These are phyloP conservation scores for Hymenopus coronatus DNA, from an alignment of 2,888 invertebrate species.

Conservation along the genomic window DNA sequence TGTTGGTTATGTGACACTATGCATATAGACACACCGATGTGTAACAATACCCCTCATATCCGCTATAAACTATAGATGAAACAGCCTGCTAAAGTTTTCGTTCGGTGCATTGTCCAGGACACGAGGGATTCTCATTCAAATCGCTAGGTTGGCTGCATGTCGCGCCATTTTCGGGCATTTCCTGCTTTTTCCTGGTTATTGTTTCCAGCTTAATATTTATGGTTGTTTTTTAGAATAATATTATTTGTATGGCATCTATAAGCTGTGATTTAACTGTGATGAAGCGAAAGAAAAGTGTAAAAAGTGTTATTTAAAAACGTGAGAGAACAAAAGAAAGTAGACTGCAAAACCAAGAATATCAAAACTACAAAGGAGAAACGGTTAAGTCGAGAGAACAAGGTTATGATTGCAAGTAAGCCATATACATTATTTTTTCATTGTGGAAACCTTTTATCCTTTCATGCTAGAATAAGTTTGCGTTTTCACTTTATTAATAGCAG, in stretches of 20 bases:
- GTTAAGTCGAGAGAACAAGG: neutral
- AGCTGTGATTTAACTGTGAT: neutral
- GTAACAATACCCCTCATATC: neutral
- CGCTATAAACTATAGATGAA: neutral
- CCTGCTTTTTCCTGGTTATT: neutral
- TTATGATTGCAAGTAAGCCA: neutral
- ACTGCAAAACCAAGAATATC: neutral
- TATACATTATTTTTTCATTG: neutral
- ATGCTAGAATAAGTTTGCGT: neutral
- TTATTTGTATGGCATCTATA: neutral
- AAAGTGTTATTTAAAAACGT: constrained; percentile 3
- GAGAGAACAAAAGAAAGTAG: neutral
- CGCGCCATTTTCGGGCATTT: neutral
- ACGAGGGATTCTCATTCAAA: neutral
- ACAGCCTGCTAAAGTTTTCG: neutral
- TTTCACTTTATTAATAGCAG: neutral
- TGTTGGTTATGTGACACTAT: too few species aligned
- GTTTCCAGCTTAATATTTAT: too few species aligned
- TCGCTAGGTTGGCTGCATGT: neutral
- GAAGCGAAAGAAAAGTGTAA: neutral
- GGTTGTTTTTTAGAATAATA: too few species aligned
- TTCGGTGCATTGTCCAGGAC: neutral
- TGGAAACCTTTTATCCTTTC: too few species aligned
- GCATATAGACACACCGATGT: neutral
- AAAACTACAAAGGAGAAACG: neutral